Evolutionary conservation across 2,888 invertebrate species (phyloP), one percentile per base, ranked within the genome.

Genomic region (Desoria tigrina): DNA sequence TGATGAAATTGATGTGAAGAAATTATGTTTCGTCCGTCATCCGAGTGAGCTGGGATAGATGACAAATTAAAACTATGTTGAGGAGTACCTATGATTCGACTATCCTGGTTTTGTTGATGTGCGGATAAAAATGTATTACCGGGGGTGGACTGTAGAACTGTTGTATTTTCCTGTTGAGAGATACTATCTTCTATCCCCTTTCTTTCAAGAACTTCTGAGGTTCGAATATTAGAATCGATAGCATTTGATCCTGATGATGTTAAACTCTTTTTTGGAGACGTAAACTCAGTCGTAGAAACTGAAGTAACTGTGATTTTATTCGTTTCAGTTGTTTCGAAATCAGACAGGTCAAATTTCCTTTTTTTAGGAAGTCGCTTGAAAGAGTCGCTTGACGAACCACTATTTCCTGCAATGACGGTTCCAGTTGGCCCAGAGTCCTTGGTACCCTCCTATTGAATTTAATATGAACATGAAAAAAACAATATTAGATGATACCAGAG

Each of bases 341-440:
- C 89, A 51, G 89, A 87, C 51, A 88, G 88, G 80, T 89, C 88
- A 79, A 88, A 91, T 82, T 93, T 93, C 72, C 96, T 86, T 82
- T 96, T 96, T 82, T 96, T 96, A 65, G 96, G 96, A 79, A 95
- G 86, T 80, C 91, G 92, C 76, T 83, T 82, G 67, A 74, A 73
- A 24, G 71, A 72, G 39, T 73, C 74, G 51, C 42, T 65, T 37
- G 59, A 55, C 32, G 64, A 45, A 23, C 59, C 54, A 42, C 54
- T 39, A 32, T 32, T 32, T 7, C 32, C 32, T 39, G 24, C 51
- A n/a, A 27, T 21, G 18, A 21, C 45, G 49, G 4, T 45, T 45
- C 21, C n/a, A 18, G 18, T 21, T 6, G 9, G 6, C 16, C 7
- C 6, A 16, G 7, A 45, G n/a, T 21, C 45, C 6, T 45, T 45